Conservation (phyloP, 2,888 invertebrate species). For the Leucophenga maculata region DNA sequence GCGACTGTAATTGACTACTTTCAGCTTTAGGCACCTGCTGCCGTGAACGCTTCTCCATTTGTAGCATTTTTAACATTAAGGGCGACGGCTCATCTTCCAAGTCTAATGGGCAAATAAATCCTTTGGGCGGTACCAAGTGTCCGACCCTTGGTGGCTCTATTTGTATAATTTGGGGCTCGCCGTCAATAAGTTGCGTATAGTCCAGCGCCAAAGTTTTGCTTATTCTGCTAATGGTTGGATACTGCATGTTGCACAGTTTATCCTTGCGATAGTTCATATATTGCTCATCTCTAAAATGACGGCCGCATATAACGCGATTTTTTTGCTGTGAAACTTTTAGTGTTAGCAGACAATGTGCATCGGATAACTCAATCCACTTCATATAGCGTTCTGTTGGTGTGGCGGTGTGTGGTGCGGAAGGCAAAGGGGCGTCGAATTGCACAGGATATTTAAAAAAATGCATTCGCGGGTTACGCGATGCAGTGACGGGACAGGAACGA, state of each 20-base stretch:
- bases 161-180: constrained; percentile 43
- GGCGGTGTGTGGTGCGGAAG: no score
- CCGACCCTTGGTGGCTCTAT: constrained; percentile 42
- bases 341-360: constrained; percentile 51
- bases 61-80: no score
- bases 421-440: no score
- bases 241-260: constrained; percentile 71
- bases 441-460: constrained; percentile 75
- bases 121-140: constrained; percentile 62
- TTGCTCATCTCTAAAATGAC: constrained; percentile 74
- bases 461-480: constrained; percentile 66
- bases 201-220: constrained; percentile 60
- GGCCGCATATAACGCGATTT: constrained; percentile 74
- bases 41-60: no score
- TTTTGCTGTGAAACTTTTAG: constrained; percentile 70
- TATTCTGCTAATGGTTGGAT: constrained; percentile 72
- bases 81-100: constrained; percentile 20
- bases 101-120: constrained; percentile 52
- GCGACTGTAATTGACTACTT: no score
- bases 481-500: constrained; percentile 72
- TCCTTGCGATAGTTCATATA: constrained; percentile 73
- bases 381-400: constrained; percentile 42
- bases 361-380: constrained; percentile 57
- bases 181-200: constrained; percentile 48
- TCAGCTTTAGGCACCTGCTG: no score